Percentiles rank a stretch among this genome's conserved stretches.
phyloP scores from a whole-genome alignment of 1,140 invertebrate genomes.

The Polyergus mexicanus region DNA sequence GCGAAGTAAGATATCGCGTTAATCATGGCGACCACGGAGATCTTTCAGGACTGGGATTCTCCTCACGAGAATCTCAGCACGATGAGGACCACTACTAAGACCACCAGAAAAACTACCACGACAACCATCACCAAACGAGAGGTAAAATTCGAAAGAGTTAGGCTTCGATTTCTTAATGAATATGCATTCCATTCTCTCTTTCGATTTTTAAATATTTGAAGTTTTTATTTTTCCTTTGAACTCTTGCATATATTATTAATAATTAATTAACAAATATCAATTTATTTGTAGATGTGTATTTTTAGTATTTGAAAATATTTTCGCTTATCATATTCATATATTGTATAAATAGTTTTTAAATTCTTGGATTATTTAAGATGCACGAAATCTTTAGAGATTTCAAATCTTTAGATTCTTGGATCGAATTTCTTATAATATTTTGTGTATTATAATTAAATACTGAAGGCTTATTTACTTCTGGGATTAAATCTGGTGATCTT shows the following conservation, averaged over 20 bases:
- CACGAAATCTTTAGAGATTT: not conserved
- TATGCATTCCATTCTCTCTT: not conserved
- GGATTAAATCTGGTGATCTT: constrained; percentile 15
- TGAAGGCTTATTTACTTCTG: constrained; percentile 13
- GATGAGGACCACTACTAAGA: constrained; percentile 80
- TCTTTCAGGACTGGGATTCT: constrained; percentile 85
- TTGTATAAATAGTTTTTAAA: not conserved
- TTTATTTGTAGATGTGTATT: not conserved
- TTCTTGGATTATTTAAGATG: not conserved
- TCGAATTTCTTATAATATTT: not conserved
- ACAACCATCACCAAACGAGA: constrained; percentile 66
- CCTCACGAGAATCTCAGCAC: constrained; percentile 81
- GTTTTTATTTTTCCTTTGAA: not conserved
- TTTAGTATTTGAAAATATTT: not conserved
- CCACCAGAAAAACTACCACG: constrained; percentile 78
- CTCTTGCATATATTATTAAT: not conserved
- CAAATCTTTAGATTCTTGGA: not conserved
- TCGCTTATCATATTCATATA: not conserved
- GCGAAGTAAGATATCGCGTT: constrained; percentile 25
- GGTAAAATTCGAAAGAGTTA: constrained; percentile 67
- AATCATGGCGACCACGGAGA: constrained; percentile 84
- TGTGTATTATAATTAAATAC: not conserved
- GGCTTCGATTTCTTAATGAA: not conserved
- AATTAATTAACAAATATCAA: not conserved
- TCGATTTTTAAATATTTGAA: not conserved